Base-by-base conservation (phyloP, 1,140 invertebrate species). In the Scaptomyza hsui region DNA sequence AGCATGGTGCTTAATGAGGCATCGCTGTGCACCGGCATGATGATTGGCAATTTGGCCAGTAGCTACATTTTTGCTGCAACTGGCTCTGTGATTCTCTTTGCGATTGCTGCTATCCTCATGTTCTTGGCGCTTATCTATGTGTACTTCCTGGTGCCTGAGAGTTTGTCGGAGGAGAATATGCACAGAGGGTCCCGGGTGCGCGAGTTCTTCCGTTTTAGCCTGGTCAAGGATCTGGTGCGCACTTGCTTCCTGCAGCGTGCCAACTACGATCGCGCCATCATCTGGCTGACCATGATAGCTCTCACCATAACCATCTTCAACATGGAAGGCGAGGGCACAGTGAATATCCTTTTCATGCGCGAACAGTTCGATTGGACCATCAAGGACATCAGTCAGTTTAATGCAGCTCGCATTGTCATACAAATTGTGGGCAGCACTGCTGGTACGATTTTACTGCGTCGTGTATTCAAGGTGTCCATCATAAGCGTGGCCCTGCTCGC, bases 341-440 rank as follows among this genome's bases (percentile, higher is more conserved):
- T 95, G 12, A 92, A 92, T 37, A 95, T 94, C 75, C 76, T 95
- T 45, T 96, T 94, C 67, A 81, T 93, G 13, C 94, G 93, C 61
- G 92, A 94, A 41, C 93, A 94, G 80, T 93, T 96, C 16, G 91
- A 93, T 19, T 96, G 95, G 95, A 92, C 93, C 24, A 91, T 95
- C 41, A 89, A 93, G 39, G 91, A 95, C 32, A 95, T 93, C 41
- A 94, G 93, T 6, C 77, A 92, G 16, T 95, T 92, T 71, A 92
- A 91, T 29, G 91, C 92, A 65, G 91, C 72, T 18, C 92, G 56
- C 72, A 92, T 90, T 89, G 91, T 92, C 1, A 70, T 91, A 0
- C 90, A 92, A 35, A 93, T 94, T 53, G 44, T 93, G 53, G 94
- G 94, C 16, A 93, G 93, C 4, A 81, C 93, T 6, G 61, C 93